These are phyloP conservation scores for Drosophila prosaltans DNA, from an alignment of 1,140 invertebrate genomes.

Conservation along the genomic window DNA sequence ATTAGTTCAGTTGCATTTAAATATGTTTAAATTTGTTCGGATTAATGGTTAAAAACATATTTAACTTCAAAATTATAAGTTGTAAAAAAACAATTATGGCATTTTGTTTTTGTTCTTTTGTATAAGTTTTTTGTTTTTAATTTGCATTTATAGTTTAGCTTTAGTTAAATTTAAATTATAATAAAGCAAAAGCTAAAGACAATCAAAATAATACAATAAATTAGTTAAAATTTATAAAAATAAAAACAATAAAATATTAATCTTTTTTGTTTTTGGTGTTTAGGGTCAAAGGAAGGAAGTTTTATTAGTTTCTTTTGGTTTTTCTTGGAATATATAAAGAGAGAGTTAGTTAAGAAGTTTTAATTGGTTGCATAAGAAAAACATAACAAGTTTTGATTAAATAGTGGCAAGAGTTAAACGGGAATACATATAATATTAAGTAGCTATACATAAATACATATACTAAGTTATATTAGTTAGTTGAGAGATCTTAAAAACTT, in stretches of 20 bases:
- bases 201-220: conserved; percentile 16
- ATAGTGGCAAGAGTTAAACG: conserved; percentile 23
- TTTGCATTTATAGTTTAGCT: conserved; percentile 27
- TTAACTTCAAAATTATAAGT: conserved; percentile 31
- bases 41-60: conserved; percentile 53
- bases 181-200: conserved; percentile 37
- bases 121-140: not conserved
- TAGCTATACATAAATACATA: conserved; percentile 11
- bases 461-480: conserved; percentile 38
- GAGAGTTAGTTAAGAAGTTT: conserved; percentile 26
- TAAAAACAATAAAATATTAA: conserved; percentile 7
- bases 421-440: conserved; percentile 22
- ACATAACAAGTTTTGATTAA: conserved; percentile 30
- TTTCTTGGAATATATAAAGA: conserved; percentile 30
- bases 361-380: conserved; percentile 40
- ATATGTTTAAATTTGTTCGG: conserved; percentile 2
- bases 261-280: conserved; percentile 31
- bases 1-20: conserved; percentile 48
- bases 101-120: conserved; percentile 35
- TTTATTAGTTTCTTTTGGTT: conserved; percentile 8
- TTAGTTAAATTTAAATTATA: conserved; percentile 35
- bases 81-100: conserved; percentile 27
- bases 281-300: conserved; percentile 39
- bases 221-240: not conserved
- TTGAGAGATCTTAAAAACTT: conserved; percentile 32